phyloP scores from a whole-genome alignment of 2,888 invertebrate genomes.

The Thelaira solivaga region DNA sequence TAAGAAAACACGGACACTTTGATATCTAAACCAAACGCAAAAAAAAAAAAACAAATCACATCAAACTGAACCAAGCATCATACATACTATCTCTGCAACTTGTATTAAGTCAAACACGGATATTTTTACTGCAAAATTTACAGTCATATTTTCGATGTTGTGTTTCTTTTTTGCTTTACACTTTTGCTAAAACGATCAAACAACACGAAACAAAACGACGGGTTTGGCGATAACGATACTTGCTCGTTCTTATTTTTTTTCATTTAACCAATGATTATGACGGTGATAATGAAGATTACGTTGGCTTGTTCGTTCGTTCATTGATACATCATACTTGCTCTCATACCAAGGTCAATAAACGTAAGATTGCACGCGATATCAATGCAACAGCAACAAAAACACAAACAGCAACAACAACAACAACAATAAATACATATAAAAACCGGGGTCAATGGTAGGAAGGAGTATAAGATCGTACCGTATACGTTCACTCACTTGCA shows the following conservation, averaged over 20 bases:
- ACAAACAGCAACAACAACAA: slow-evolving; percentile 49
- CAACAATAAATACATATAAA: slow-evolving; percentile 44
- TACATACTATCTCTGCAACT: slow-evolving; percentile 32
- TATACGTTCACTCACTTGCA: slow-evolving; percentile 52
- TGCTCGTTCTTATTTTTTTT: not conserved
- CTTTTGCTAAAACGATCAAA: slow-evolving; percentile 35
- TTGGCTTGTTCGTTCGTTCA: slow-evolving; percentile 51
- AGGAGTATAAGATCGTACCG: slow-evolving; percentile 60
- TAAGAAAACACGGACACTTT: too few relatives aligned
- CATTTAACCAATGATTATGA: slow-evolving; percentile 14
- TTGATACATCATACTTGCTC: slow-evolving; percentile 62
- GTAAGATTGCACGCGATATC: slow-evolving; percentile 65
- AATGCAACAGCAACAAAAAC: slow-evolving; percentile 54
- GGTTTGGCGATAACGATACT: slow-evolving; percentile 7
- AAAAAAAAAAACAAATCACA: slow-evolving; percentile 19
- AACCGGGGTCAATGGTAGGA: slow-evolving; percentile 63
- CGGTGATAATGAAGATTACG: slow-evolving; percentile 34
- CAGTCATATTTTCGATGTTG: not conserved
- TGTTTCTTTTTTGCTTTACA: slow-evolving; percentile 15
- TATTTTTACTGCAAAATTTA: too few relatives aligned
- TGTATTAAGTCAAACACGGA: slow-evolving; percentile 46
- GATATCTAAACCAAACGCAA: not conserved
- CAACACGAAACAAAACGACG: slow-evolving; percentile 1
- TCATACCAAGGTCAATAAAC: slow-evolving; percentile 66
- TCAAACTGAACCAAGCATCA: slow-evolving; percentile 39